Conservation (phyloP, 2,113 vertebrate species). For the Indicator indicator region DNA sequence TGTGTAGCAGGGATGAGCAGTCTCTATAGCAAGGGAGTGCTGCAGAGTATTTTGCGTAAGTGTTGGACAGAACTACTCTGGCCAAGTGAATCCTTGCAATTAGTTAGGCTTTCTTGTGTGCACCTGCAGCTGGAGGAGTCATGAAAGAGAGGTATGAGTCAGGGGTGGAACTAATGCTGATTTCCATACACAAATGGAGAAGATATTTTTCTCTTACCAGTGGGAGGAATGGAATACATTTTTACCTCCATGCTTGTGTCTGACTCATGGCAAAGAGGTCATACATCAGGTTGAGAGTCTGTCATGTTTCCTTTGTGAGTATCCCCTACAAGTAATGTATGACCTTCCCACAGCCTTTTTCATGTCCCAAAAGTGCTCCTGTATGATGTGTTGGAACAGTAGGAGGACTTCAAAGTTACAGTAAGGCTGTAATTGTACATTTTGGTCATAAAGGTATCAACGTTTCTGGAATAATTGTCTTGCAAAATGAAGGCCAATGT, state of each 20-base stretch:
- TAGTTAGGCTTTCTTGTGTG: background rate
- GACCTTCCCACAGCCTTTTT: background rate
- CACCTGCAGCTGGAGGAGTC: background rate
- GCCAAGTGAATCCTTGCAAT: background rate
- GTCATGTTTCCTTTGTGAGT: background rate
- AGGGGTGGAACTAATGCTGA: background rate
- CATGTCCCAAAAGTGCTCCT: background rate
- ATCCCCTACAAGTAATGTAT: background rate
- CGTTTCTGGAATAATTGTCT: background rate
- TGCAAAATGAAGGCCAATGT: background rate
- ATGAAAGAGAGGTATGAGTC: constrained; percentile 13
- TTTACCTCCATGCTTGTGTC: background rate
- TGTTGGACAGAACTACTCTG: background rate
- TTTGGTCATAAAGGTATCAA: background rate
- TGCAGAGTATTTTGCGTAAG: background rate
- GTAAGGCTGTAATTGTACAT: background rate
- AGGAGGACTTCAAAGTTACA: background rate
- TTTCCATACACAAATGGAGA: background rate
- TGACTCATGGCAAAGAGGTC: constrained; percentile 8
- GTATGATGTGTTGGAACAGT: background rate
- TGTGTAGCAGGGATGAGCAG: background rate
- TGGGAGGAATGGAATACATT: constrained; percentile 7
- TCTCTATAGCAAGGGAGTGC: background rate
- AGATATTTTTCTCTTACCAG: background rate
- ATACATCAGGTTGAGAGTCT: background rate